Base-by-base conservation (phyloP, 2,113 vertebrate genomes). In the Podarcis muralis region DNA sequence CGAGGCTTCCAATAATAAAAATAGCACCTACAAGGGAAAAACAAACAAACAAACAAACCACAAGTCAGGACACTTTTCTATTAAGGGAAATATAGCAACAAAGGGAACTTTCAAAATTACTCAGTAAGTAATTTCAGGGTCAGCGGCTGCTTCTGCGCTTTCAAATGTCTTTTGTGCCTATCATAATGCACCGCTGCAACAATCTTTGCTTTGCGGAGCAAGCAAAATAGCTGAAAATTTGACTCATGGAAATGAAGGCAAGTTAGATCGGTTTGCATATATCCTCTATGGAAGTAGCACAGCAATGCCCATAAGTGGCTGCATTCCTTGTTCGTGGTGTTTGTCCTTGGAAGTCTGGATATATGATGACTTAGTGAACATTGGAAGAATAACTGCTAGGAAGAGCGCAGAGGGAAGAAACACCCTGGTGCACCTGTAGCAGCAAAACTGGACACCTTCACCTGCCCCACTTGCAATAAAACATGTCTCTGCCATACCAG, bases 1-100 rank as follows among this genome's bases (percentile, higher is more conserved):
- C 99, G 97, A 99, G 93, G 3, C 88, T 96, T 90, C 98, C 98
- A 68, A 99, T 97, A 92, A 99, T 90, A 91, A 99, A 99, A 93
- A 99, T 94, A 94, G 97, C 97, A 69, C 99, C 99, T 99, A 90
- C 5, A 69, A 27, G 40, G 1, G 57, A 62, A 53, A 53, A 53
- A 48, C 43, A 48, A 48, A 43, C 40, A 40, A 43, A 43, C 40
- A 43, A 43, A 53, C 48, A 12, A 40, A 72, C 1, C 22, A 72
- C 27, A 83, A 12, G 48, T 48, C 77, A 0, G n/a, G 9, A 0
- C 62, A 77, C 5, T 89, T 22, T 77, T 81, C n/a, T 83, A 12
- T 53, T 89, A 72, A 3, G 65, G n/a, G 27, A 88, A 5, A 66
- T 53, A 35, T 20, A 6, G 15, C 53, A 30, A 77, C 32, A 66